Evolutionary conservation across 2,888 invertebrate genomes (phyloP).

Genomic region (Megalurothrips usitatus): DNA sequence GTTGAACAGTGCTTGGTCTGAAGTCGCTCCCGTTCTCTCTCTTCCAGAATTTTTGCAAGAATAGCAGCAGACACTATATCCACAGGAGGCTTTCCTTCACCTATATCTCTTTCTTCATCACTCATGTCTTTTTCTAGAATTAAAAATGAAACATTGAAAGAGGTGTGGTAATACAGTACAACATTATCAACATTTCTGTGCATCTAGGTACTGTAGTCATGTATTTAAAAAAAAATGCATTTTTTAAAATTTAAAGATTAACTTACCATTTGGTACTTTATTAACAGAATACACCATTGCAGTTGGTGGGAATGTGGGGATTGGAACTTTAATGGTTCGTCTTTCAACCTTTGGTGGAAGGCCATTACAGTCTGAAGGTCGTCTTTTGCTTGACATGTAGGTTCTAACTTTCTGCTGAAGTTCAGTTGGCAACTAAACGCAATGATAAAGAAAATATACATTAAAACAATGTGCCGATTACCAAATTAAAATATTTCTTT

Average conservation of each 20-base stretch:
- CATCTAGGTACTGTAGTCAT: too few species aligned
- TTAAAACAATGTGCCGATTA: neutral
- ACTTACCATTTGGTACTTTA: conserved; percentile 38
- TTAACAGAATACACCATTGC: conserved; percentile 68
- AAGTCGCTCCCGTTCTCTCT: conserved; percentile 73
- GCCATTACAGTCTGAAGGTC: conserved; percentile 46
- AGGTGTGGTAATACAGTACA: neutral
- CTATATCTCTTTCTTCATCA: conserved; percentile 50
- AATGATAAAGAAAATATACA: conserved; percentile 30
- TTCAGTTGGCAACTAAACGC: conserved; percentile 76
- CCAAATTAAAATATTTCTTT: neutral
- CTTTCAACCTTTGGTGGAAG: conserved; percentile 49
- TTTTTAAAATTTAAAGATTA: neutral
- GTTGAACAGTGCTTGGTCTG: conserved; percentile 78
- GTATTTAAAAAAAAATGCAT: neutral
- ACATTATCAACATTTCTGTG: too few species aligned
- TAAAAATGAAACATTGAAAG: neutral
- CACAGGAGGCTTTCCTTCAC: conserved; percentile 53
- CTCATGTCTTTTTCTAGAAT: conserved; percentile 43
- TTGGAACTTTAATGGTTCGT: conserved; percentile 67
- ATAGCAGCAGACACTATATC: conserved; percentile 80
- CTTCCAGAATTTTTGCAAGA: conserved; percentile 87
- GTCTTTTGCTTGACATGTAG: conserved; percentile 63
- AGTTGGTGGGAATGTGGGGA: conserved; percentile 76
- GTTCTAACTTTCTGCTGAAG: conserved; percentile 84